Percentiles rank a stretch among this genome's conserved stretches.
Conservation (phyloP, 2,888 invertebrate genomes). For the Peribatodes rhomboidaria region DNA sequence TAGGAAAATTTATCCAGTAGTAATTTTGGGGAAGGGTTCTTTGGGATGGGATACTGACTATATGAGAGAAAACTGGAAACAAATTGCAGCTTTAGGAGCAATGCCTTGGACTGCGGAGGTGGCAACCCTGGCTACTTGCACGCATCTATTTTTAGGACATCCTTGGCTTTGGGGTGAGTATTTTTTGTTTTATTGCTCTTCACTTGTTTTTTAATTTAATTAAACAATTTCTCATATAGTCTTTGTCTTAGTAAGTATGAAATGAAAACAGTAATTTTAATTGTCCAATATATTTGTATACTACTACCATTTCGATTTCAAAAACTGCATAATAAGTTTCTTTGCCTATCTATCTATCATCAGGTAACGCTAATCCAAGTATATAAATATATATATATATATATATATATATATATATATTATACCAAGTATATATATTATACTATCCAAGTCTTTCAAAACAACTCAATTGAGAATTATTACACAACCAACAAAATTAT, state of each 20-base stretch:
- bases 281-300: no score
- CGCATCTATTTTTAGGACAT: constrained; percentile 67
- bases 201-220: not conserved
- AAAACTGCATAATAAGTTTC: no score
- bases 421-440: no score
- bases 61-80: constrained; percentile 72
- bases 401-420: no score
- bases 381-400: no score
- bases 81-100: constrained; percentile 67
- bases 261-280: no score
- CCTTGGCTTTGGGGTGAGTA: constrained; percentile 79
- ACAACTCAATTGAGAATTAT: not conserved
- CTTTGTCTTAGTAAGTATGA: no score
- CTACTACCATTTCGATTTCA: no score
- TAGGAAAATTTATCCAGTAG: constrained; percentile 78
- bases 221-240: not conserved
- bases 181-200: not conserved
- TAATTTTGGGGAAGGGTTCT: constrained; percentile 78
- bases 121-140: constrained; percentile 64
- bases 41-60: constrained; percentile 72
- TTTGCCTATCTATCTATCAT: no score
- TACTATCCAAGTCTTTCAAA: no score
- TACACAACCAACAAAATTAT: not conserved
- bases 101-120: constrained; percentile 77
- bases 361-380: no score